A percentile compares a stretch with the other conserved stretches of the same genome.
These are phyloP conservation scores for Burhinus oedicnemus DNA, from an alignment of 2,113 vertebrate genomes.

Conservation along the genomic window DNA sequence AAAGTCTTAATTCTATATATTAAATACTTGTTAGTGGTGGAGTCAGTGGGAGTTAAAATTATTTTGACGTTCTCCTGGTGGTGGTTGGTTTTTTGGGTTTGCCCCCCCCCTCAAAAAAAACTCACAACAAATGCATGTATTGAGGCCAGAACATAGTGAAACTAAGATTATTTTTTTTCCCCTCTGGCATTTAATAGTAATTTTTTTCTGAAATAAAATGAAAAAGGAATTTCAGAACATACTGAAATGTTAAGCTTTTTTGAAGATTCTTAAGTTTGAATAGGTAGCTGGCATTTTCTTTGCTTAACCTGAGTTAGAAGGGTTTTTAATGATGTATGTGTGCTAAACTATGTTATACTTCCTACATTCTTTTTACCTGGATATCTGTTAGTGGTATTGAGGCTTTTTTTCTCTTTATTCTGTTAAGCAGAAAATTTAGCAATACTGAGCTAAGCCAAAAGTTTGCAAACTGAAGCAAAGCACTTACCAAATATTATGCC, in stretches of 20 bases:
- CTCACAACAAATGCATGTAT: neutral
- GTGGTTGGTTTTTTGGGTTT: neutral
- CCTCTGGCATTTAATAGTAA: neutral
- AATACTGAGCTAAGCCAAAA: neutral
- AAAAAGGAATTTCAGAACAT: neutral
- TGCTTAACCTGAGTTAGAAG: neutral
- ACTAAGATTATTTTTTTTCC: neutral
- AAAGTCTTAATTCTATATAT: neutral
- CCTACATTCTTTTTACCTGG: neutral
- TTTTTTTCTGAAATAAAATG: neutral
- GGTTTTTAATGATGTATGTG: neutral
- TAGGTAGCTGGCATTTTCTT: neutral
- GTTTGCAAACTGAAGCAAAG: neutral
- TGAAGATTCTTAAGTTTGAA: neutral
- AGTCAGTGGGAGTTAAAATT: neutral
- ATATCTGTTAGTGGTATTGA: neutral
- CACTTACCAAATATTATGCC: neutral
- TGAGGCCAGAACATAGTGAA: neutral
- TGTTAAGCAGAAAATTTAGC: neutral
- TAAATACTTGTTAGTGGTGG: neutral
- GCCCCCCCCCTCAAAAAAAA: accelerated
- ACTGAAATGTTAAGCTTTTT: neutral
- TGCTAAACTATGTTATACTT: neutral
- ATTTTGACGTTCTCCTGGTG: neutral
- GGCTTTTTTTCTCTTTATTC: neutral